Conservation (phyloP, 1,140 invertebrate genomes). For the Polypedilum vanderplanki region DNA sequence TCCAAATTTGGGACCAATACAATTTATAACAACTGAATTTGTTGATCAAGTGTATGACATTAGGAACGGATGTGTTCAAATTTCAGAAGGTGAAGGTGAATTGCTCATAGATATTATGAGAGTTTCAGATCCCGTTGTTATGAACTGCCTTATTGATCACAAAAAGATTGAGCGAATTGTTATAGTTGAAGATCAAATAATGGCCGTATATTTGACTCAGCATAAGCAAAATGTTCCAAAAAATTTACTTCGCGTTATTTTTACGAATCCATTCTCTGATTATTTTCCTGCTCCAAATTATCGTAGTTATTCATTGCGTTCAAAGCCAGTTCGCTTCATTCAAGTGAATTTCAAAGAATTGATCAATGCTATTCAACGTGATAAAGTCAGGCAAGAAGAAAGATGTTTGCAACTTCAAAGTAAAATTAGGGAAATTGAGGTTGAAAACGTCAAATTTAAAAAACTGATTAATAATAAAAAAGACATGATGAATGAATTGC, state of each 20-base stretch:
- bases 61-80: slow-evolving; percentile 43
- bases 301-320: slow-evolving; percentile 54
- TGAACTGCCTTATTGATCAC: slow-evolving; percentile 81
- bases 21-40: slow-evolving; percentile 63
- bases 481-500: not conserved
- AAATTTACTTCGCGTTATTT: slow-evolving; percentile 57
- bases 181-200: slow-evolving; percentile 51
- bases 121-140: slow-evolving; percentile 66
- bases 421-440: slow-evolving; percentile 32
- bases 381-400: not conserved
- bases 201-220: slow-evolving; percentile 57
- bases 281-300: slow-evolving; percentile 54
- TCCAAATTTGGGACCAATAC: slow-evolving; percentile 36
- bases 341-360: slow-evolving; percentile 55
- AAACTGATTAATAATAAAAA: not conserved
- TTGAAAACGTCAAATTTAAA: slow-evolving; percentile 28
- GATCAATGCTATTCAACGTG: not conserved
- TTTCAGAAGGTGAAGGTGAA: slow-evolving; percentile 35
- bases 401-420: slow-evolving; percentile 31
- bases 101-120: slow-evolving; percentile 52
- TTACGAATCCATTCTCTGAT: slow-evolving; percentile 52
- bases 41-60: slow-evolving; percentile 58
- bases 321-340: slow-evolving; percentile 47
- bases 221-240: slow-evolving; percentile 54
- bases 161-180: slow-evolving; percentile 60